Conservation (phyloP, 2,888 invertebrate species). For the Selenia dentaria region DNA sequence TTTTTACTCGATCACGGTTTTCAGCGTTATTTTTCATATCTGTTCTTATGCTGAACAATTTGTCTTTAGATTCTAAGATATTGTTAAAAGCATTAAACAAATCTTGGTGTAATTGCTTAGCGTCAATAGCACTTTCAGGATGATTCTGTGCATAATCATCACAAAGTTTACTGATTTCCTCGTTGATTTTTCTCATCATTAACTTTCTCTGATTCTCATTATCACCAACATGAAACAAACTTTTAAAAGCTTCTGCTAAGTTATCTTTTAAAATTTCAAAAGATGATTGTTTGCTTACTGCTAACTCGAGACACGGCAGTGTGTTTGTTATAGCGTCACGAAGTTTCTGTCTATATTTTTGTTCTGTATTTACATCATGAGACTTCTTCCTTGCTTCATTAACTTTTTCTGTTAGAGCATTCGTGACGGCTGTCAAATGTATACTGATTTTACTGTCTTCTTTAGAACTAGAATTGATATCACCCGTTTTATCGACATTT, state of each 20-base stretch:
- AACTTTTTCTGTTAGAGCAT: conserved; percentile 40
- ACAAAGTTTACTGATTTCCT: conserved; percentile 53
- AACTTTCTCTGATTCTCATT: conserved; percentile 38
- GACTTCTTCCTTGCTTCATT: conserved; percentile 41
- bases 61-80: conserved; percentile 48
- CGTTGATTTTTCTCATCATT: conserved; percentile 46
- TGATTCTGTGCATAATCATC: conserved; percentile 48
- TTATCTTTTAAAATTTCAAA: conserved; percentile 58
- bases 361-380: conserved; percentile 42
- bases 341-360: conserved; percentile 53
- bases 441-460: conserved; percentile 1
- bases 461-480: conserved; percentile 33
- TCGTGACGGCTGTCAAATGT: conserved; percentile 36
- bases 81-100: conserved; percentile 49
- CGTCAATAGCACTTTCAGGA: conserved; percentile 42
- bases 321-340: conserved; percentile 48
- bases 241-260: conserved; percentile 62
- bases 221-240: conserved; percentile 45
- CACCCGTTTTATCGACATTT: conserved; percentile 49
- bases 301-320: conserved; percentile 39
- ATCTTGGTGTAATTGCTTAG: conserved; percentile 44
- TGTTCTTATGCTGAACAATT: conserved; percentile 47
- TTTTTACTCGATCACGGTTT: conserved; percentile 49
- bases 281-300: conserved; percentile 44
- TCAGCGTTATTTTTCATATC: conserved; percentile 51